phyloP scores from a whole-genome alignment of 1,140 invertebrate species.

The Drosophila littoralis region DNA sequence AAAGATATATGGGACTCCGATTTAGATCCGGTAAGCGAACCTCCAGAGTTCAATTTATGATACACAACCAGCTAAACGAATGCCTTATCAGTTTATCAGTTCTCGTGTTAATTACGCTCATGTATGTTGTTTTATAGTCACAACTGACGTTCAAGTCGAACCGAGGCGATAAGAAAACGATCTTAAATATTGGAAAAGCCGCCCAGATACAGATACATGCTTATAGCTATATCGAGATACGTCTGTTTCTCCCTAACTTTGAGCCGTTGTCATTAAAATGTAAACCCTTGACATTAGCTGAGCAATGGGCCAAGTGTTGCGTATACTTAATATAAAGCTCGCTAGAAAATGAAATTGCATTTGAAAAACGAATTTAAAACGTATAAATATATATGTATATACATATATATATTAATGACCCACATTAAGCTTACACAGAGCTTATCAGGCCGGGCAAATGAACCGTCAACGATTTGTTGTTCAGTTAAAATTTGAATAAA shows the following conservation, averaged over 20 bases:
- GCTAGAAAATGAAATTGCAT: constrained; percentile 57
- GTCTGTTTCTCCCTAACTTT: not conserved
- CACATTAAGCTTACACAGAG: constrained; percentile 51
- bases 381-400: not conserved
- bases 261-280: not conserved
- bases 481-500: constrained; percentile 47
- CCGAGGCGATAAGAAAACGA: constrained; percentile 8
- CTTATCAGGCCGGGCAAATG: constrained; percentile 59
- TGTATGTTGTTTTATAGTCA: constrained; percentile 9
- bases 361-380: constrained; percentile 36
- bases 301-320: constrained; percentile 34
- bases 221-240: not conserved
- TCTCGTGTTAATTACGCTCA: constrained; percentile 18
- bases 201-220: too few species aligned
- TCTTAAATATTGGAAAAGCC: constrained; percentile 2
- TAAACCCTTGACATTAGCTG: constrained; percentile 21
- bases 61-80: too few species aligned
- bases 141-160: constrained; percentile 5
- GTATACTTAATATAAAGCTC: not conserved
- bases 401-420: constrained; percentile 53
- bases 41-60: constrained; percentile 13
- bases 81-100: constrained; percentile 36
- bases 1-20: constrained; percentile 91
- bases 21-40: constrained; percentile 89
- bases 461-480: constrained; percentile 50